Evolutionary conservation across 2,797 vertebrate species (phyloP).

Genomic region (Sebastolobus altivelis): DNA sequence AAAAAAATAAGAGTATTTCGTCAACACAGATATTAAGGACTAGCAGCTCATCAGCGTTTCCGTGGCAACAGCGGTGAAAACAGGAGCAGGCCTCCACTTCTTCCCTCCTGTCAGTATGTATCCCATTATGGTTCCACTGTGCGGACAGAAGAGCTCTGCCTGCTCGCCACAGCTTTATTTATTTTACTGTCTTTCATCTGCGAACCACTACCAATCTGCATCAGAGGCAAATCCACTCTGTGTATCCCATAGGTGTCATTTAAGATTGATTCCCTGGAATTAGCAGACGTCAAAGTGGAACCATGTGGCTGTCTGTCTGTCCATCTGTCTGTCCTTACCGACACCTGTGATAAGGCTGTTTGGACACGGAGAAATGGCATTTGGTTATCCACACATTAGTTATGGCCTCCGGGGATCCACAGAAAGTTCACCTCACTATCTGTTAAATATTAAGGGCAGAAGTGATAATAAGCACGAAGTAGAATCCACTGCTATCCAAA

Average conservation of each 20-base stretch:
- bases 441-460: slow-evolving; percentile 46
- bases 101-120: slow-evolving; percentile 73
- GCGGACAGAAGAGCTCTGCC: slow-evolving; percentile 78
- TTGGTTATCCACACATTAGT: slow-evolving; percentile 39
- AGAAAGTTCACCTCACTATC: slow-evolving; percentile 34
- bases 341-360: slow-evolving; percentile 75
- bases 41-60: slow-evolving; percentile 64
- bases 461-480: slow-evolving; percentile 24
- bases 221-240: slow-evolving; percentile 80
- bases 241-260: slow-evolving; percentile 85
- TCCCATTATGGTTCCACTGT: slow-evolving; percentile 81
- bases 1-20: slow-evolving; percentile 37
- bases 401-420: slow-evolving; percentile 16
- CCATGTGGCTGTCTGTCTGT: slow-evolving; percentile 79
- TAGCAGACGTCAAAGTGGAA: slow-evolving; percentile 82
- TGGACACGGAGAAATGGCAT: slow-evolving; percentile 34
- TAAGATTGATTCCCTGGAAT: slow-evolving; percentile 85
- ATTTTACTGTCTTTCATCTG: slow-evolving; percentile 86
- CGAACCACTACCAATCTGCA: slow-evolving; percentile 83
- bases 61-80: slow-evolving; percentile 65
- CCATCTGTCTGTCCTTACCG: slow-evolving; percentile 66
- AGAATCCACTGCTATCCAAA: slow-evolving; percentile 28
- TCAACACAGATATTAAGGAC: slow-evolving; percentile 32
- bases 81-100: slow-evolving; percentile 69
- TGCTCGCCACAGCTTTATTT: slow-evolving; percentile 82